A percentile compares a stretch with the other conserved stretches of the same genome.
These are phyloP conservation scores for Lycocerus yunnanus DNA, from an alignment of 2,888 invertebrate genomes.

Conservation along the genomic window DNA sequence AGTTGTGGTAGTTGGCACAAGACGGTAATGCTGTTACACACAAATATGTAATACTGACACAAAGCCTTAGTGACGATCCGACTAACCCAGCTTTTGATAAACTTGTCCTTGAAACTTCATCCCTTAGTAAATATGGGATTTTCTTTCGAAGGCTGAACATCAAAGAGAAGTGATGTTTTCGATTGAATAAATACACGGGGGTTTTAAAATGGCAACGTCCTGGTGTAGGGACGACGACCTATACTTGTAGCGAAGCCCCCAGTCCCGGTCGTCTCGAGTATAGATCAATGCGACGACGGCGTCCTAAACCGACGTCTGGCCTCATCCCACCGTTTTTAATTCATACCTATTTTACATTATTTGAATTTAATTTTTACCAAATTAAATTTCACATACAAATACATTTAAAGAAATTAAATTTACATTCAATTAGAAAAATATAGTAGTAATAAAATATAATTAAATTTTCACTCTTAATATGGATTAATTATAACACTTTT, in stretches of 20 bases:
- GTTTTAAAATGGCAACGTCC: constrained; percentile 44
- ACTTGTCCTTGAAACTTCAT: background rate
- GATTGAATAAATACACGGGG: background rate
- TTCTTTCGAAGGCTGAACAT: background rate
- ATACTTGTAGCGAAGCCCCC: constrained; percentile 54
- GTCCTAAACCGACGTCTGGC: constrained; percentile 65
- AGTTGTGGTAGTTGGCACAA: background rate
- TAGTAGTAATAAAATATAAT: background rate
- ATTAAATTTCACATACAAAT: background rate
- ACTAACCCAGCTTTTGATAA: background rate
- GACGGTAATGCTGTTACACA: background rate
- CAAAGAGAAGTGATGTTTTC: background rate
- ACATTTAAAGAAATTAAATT: background rate
- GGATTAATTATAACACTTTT: background rate
- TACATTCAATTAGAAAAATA: background rate
- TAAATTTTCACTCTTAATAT: background rate
- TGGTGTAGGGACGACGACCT: constrained; percentile 51
- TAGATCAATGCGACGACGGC: constrained; percentile 55
- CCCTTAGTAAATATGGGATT: background rate
- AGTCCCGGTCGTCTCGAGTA: constrained; percentile 59
- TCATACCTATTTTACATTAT: background rate
- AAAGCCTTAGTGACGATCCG: background rate
- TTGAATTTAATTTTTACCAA: background rate
- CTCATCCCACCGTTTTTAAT: constrained; percentile 56
- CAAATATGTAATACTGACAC: background rate